Base-by-base conservation (phyloP, 2,888 invertebrate species). In the Ormyrus rosae region DNA sequence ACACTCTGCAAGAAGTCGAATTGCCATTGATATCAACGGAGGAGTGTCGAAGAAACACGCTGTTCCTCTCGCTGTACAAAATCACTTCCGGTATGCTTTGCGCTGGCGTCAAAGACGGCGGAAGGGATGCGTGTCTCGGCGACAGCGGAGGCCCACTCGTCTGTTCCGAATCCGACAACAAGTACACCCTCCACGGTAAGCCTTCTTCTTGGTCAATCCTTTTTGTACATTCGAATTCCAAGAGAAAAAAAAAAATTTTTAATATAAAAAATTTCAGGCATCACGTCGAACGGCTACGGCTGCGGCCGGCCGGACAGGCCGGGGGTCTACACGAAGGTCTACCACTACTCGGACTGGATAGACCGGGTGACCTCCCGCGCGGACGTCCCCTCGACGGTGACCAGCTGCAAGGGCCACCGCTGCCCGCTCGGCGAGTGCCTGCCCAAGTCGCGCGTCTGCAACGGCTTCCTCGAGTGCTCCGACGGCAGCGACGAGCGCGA, bases 1-100 rank as follows among this genome's bases (percentile, higher is more conserved):
- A 96, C 89, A 96, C 96, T 0, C 91, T 96, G 2, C 96, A 96
- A 92, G 96, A 96, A 90, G 96, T 96, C 58, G 94, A 96, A 88
- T 91, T 96, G 85, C 96, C 96, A 7, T 93, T 96, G 78, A 95
- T 96, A 84, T 95, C 95, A 76, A 95, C 95, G 6, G 93, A 93
- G 72, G 96, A 96, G 88, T 96, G 96, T 86, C 93, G 95, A 46
- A 94, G 94, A 69, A 92, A 95, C 84, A 96, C 96, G 45, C 91
- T 95, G 0, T 94, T 95, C 85, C 91, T 96, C 84, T 95, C 96
- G 13, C 91, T 96, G 69, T 96, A 96, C 90, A 93, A 94, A 85
- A 94, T 96, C 78, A 96, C 96, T 0, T 95, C 95, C 77, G 94
- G 96, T 88, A 96, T 96, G 96, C 94, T 96, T 91, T 96, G 96